Conservation (phyloP, 1,140 invertebrate species). For the Lucilia cuprina region DNA sequence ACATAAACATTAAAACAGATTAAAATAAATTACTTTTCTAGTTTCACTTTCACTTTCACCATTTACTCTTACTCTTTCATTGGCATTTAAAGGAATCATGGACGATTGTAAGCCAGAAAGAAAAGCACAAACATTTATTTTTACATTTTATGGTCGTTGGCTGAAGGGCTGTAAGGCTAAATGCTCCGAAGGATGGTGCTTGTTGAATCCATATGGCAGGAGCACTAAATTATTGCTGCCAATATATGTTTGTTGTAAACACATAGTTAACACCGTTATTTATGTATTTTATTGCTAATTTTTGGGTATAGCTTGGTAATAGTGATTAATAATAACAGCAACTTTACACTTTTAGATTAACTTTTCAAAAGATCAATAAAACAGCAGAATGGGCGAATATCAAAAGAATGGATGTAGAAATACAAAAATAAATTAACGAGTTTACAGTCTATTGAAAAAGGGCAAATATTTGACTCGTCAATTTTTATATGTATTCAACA, state of each 20-base stretch:
- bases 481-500: too few relatives aligned
- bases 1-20: not conserved
- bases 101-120: not conserved
- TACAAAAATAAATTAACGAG: too few relatives aligned
- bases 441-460: too few relatives aligned
- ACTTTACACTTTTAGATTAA: not conserved
- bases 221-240: not conserved
- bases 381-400: not conserved
- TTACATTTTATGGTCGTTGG: too few relatives aligned
- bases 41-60: not conserved
- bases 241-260: not conserved
- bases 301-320: not conserved
- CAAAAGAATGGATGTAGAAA: too few relatives aligned
- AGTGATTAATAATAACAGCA: not conserved
- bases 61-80: not conserved
- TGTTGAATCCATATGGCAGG: not conserved
- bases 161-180: too few relatives aligned
- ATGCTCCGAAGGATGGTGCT: too few relatives aligned
- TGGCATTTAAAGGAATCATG: not conserved
- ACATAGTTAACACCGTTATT: not conserved
- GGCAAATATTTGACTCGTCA: too few relatives aligned
- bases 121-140: too few relatives aligned
- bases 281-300: not conserved
- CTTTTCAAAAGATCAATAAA: conserved; percentile 3
- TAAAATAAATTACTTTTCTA: not conserved